Evolutionary conservation across 2,888 invertebrate genomes (phyloP).

Genomic region (Dioctria linearis): DNA sequence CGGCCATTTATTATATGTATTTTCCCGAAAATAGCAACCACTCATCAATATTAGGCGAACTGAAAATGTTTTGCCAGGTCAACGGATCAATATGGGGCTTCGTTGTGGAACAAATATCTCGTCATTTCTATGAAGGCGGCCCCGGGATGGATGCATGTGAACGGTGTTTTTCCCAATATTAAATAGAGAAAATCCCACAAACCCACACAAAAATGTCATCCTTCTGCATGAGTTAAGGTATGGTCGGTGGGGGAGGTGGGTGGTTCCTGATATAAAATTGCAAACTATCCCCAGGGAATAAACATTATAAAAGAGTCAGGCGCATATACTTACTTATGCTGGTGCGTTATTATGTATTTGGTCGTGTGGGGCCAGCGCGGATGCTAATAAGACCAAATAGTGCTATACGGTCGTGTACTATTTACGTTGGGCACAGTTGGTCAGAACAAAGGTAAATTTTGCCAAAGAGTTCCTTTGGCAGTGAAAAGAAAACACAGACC

Average conservation of each 20-base stretch:
- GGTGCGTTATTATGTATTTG: conserved; percentile 45
- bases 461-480: neutral
- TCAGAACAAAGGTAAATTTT: conserved; percentile 11
- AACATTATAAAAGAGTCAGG: conserved; percentile 53
- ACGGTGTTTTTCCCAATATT: conserved; percentile 22
- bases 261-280: conserved; percentile 26
- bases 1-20: conserved; percentile 1
- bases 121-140: conserved; percentile 13
- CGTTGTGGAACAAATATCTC: conserved; percentile 44
- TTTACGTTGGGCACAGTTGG: conserved; percentile 36
- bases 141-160: conserved; percentile 30
- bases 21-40: conserved; percentile 39
- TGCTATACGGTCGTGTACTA: neutral
- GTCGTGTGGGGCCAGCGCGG: neutral
- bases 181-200: conserved; percentile 35
- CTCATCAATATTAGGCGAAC: conserved; percentile 47
- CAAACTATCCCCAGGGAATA: conserved; percentile 22
- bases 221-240: conserved; percentile 13
- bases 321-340: conserved; percentile 50
- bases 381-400: neutral
- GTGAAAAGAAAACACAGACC: neutral
- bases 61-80: conserved; percentile 44
- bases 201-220: conserved; percentile 26
- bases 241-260: too few species aligned
- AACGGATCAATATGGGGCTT: conserved; percentile 49